Evolutionary conservation across 2,888 invertebrate species (phyloP), one percentile per base, ranked within the genome.

Genomic region (Lasioglossum vierecki): DNA sequence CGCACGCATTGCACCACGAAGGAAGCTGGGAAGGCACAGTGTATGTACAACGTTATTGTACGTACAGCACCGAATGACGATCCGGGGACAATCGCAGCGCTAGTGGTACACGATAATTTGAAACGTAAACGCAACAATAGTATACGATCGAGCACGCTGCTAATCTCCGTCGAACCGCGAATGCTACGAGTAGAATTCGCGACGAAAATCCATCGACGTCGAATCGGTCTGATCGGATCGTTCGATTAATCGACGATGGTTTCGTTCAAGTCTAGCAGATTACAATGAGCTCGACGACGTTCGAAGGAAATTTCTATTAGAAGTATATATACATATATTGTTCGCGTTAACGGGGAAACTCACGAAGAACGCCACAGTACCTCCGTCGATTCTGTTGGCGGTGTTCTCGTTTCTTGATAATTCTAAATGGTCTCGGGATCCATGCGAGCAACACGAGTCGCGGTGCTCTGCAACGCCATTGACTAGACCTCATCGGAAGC

Each of bases 11-110:
- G 90, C 88, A 90, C 88, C 90, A 88, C 88, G 87, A 88, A 90
- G 87, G 90, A 92, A 93, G 90, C 92, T 91, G 90, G 91, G 91
- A 92, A 93, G 93, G 93, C 93, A 93, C 93, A 89, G 88, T 92
- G 91, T 91, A 91, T 91, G 90, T 89, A 87, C 89, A 90, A 90
- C 83, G 80, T 70, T 68, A 85, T 79, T 70, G 82, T 88, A 90
- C 90, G 86, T 87, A 88, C 90, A 89, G 81, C 85, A 85, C 87
- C 88, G 90, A 86, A 89, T 85, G 84, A 80, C 86, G 87, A 88
- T 76, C 87, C 87, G 90, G 80, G 88, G 85, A 82, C 80, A 75
- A 77, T 76, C 80, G 77, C 76, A 80, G 79, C 63, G 78, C 79
- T 76, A 83, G 88, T 88, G 89, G 89, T 86, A 88, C 86, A 71